Conservation (phyloP, 2,888 invertebrate genomes). For the Parasteatoda lunata region DNA sequence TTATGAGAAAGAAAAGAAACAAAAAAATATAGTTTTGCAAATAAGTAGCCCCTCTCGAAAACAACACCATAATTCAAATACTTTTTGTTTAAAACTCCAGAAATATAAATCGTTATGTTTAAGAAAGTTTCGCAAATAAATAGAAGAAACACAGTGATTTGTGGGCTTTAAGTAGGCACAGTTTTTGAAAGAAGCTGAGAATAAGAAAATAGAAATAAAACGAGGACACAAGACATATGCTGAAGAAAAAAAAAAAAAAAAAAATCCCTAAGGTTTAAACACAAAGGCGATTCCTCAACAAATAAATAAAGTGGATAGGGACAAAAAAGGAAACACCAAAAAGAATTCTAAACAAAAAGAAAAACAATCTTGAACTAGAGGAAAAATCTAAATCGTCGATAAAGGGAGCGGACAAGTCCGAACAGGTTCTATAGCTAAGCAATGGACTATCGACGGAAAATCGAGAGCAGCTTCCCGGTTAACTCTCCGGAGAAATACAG, state of each 20-base stretch:
- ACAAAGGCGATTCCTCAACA: constrained; percentile 45
- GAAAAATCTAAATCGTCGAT: constrained; percentile 56
- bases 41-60: too few relatives aligned
- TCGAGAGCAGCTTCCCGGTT: constrained; percentile 45
- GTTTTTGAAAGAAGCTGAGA: too few relatives aligned
- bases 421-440: constrained; percentile 35
- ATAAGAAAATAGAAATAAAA: background rate
- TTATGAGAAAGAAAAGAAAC: too few relatives aligned
- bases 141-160: too few relatives aligned
- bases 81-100: too few relatives aligned
- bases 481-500: constrained; percentile 34
- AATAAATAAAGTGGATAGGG: constrained; percentile 56
- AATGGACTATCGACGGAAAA: constrained; percentile 47
- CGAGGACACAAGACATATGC: background rate
- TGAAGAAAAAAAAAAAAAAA: background rate
- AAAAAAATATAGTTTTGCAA: too few relatives aligned
- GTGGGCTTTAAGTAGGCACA: too few relatives aligned
- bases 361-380: background rate
- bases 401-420: constrained; percentile 39
- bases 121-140: too few relatives aligned
- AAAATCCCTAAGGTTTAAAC: constrained; percentile 36
- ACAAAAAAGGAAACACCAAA: constrained; percentile 10
- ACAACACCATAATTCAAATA: too few relatives aligned
- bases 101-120: too few relatives aligned
- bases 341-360: constrained; percentile 14